Evolutionary conservation across 2,888 invertebrate species (phyloP).

Genomic region (Brenthis daphne): DNA sequence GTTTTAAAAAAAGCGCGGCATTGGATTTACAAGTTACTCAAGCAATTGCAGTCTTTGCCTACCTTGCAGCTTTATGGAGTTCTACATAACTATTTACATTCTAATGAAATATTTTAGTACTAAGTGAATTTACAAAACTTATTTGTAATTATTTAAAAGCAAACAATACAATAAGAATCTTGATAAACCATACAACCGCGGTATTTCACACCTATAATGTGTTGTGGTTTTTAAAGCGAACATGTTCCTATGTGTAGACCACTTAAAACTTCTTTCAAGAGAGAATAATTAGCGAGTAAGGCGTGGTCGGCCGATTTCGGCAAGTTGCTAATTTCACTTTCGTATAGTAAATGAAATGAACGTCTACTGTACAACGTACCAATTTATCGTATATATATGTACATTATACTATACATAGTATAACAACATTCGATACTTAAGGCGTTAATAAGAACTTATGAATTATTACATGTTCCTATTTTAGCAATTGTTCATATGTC

Average conservation of each 20-base stretch:
- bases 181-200: background rate
- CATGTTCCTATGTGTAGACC: background rate
- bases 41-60: no score
- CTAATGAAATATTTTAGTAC: no score
- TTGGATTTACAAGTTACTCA: no score
- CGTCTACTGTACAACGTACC: conserved; percentile 40
- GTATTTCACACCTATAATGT: background rate
- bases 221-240: no score
- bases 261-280: conserved; percentile 25
- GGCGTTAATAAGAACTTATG: conserved; percentile 1
- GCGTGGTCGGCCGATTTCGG: conserved; percentile 48
- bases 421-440: conserved; percentile 27
- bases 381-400: conserved; percentile 37
- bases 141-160: no score
- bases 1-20: no score
- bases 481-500: conserved; percentile 1
- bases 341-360: conserved; percentile 45
- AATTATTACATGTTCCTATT: background rate
- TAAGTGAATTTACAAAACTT: no score
- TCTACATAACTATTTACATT: no score
- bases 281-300: conserved; percentile 46
- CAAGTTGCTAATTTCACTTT: conserved; percentile 58
- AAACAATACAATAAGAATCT: no score
- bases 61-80: no score
- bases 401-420: background rate